Conservation (phyloP, 2,113 vertebrate species). For the Zingel zingel region DNA sequence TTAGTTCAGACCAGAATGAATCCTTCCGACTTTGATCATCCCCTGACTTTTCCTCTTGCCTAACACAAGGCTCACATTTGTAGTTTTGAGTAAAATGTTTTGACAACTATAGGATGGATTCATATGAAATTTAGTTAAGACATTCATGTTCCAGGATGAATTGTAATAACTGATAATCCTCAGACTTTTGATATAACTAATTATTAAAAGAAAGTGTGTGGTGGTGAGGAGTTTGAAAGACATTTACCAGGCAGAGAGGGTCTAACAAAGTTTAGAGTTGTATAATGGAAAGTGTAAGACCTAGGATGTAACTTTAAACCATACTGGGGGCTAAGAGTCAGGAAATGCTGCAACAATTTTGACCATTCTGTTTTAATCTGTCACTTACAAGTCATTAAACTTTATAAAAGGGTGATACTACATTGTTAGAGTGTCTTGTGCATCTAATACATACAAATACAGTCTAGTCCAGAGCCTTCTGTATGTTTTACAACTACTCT, state of each 20-base stretch:
- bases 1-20: background rate
- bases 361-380: background rate
- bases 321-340: background rate
- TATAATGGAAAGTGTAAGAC: background rate
- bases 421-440: background rate
- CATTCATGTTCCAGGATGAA: background rate
- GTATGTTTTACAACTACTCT: slow-evolving; percentile 25
- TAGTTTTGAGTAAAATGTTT: background rate
- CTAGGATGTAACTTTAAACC: background rate
- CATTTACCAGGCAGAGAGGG: background rate
- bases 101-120: background rate
- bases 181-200: no score
- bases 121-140: background rate
- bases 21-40: background rate
- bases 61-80: no score
- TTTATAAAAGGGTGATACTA: background rate
- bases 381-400: background rate
- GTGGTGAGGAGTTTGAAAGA: background rate
- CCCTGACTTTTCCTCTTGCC: background rate
- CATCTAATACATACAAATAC: background rate
- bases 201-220: background rate
- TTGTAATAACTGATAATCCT: background rate
- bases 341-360: background rate
- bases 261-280: background rate
- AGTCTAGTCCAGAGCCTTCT: background rate